These are phyloP conservation scores for Nephrocerus scutellatus DNA, from an alignment of 2,888 invertebrate species.

Conservation along the genomic window DNA sequence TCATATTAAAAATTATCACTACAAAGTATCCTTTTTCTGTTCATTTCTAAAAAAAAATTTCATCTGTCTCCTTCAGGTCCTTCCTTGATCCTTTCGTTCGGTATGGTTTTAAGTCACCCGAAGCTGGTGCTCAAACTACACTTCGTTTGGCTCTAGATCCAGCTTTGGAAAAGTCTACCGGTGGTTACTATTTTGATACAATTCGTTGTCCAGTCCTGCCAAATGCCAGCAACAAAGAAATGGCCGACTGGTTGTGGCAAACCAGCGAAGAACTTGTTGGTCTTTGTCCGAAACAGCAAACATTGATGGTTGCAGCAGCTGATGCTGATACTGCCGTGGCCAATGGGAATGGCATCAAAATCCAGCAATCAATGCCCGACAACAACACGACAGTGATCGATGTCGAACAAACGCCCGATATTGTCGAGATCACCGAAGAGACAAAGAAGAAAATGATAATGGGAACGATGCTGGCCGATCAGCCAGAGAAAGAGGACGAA, in stretches of 20 bases:
- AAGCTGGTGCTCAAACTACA: conserved; percentile 43
- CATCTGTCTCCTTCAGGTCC: conserved; percentile 28
- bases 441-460: too few relatives aligned
- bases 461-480: too few relatives aligned
- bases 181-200: conserved; percentile 55
- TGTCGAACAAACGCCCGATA: too few relatives aligned
- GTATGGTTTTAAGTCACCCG: conserved; percentile 37
- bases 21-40: not conserved
- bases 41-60: conserved; percentile 9
- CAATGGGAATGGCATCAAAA: too few relatives aligned
- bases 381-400: too few relatives aligned
- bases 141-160: conserved; percentile 43
- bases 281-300: too few relatives aligned
- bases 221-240: conserved; percentile 51
- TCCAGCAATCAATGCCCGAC: too few relatives aligned
- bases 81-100: conserved; percentile 27
- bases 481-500: too few relatives aligned
- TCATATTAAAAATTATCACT: not conserved
- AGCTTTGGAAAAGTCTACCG: conserved; percentile 33
- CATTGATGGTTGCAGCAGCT: too few relatives aligned
- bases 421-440: too few relatives aligned
- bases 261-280: conserved; percentile 43
- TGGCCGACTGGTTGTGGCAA: conserved; percentile 58
- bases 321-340: too few relatives aligned
- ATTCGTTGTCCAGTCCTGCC: conserved; percentile 48